These are phyloP conservation scores for Orestias chungarensis DNA, from an alignment of 2,797 vertebrate species.

Conservation along the genomic window DNA sequence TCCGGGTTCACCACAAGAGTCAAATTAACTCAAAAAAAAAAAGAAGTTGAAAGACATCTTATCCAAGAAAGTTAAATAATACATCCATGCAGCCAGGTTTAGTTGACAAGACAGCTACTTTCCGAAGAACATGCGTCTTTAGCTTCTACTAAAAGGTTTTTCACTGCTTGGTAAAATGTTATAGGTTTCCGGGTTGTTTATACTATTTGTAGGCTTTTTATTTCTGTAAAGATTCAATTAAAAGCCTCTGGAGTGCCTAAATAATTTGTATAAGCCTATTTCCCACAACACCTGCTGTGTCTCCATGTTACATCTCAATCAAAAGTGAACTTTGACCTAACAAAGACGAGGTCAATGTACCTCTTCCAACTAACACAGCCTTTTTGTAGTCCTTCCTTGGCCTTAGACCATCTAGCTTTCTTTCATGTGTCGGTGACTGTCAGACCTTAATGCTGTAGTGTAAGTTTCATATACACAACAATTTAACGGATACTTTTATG, in stretches of 20 bases:
- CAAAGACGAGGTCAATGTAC: conserved; percentile 2
- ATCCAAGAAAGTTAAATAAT: not conserved
- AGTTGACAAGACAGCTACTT: not conserved
- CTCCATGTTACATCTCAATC: not conserved
- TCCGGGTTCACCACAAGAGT: conserved; percentile 4
- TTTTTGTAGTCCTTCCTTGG: not conserved
- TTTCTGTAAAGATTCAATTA: no score
- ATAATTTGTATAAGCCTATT: no score
- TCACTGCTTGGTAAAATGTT: not conserved
- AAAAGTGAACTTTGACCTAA: conserved; percentile 1
- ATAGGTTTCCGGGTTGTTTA: not conserved
- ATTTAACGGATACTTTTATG: no score
- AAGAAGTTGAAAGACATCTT: not conserved
- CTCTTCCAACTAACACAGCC: not conserved
- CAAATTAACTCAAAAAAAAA: not conserved
- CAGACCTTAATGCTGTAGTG: no score
- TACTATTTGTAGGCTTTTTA: not conserved
- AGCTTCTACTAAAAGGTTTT: not conserved
- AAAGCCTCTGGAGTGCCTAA: no score
- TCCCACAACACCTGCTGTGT: no score
- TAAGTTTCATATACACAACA: no score
- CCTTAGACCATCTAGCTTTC: not conserved
- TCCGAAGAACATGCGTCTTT: not conserved
- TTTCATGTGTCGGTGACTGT: no score
- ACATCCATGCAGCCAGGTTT: rapidly evolving